Percentiles rank a stretch among this genome's conserved stretches.
phyloP scores from a whole-genome alignment of 2,888 invertebrate genomes.

The Parascotia fuliginaria region DNA sequence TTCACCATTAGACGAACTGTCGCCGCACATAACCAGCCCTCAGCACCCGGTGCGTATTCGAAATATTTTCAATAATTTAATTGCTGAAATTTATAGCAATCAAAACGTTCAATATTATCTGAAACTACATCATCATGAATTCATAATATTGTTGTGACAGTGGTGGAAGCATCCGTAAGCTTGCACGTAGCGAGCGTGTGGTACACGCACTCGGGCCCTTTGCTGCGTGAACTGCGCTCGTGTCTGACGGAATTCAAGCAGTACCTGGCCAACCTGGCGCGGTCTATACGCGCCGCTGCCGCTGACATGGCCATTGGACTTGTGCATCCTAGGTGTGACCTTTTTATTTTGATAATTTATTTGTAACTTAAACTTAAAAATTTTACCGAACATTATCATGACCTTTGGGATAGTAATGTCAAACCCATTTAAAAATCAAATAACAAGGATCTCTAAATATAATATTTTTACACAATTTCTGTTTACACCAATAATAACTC shows the following conservation, averaged over 20 bases:
- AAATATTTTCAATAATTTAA: too few relatives aligned
- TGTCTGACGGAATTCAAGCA: constrained; percentile 96
- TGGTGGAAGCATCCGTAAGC: constrained; percentile 60
- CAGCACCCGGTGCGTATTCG: constrained; percentile 55
- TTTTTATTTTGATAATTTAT: not conserved
- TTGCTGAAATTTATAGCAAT: too few relatives aligned
- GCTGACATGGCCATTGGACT: constrained; percentile 97
- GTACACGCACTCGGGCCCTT: constrained; percentile 96
- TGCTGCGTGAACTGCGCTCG: constrained; percentile 93
- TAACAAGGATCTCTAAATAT: too few relatives aligned
- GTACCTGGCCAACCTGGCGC: constrained; percentile 93
- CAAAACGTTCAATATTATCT: too few relatives aligned
- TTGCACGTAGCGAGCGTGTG: constrained; percentile 95
- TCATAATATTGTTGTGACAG: too few relatives aligned
- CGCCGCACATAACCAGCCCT: constrained; percentile 35
- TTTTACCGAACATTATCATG: too few relatives aligned
- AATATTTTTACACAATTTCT: too few relatives aligned
- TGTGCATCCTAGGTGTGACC: constrained; percentile 89
- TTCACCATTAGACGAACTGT: constrained; percentile 62
- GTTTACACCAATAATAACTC: too few relatives aligned
- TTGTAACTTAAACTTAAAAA: too few relatives aligned
- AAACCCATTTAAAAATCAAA: too few relatives aligned
- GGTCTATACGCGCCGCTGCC: constrained; percentile 95
- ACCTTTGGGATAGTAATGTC: too few relatives aligned
- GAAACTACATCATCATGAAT: too few relatives aligned